Conservation (phyloP, 1,140 invertebrate genomes). For the Globodera rostochiensis region DNA sequence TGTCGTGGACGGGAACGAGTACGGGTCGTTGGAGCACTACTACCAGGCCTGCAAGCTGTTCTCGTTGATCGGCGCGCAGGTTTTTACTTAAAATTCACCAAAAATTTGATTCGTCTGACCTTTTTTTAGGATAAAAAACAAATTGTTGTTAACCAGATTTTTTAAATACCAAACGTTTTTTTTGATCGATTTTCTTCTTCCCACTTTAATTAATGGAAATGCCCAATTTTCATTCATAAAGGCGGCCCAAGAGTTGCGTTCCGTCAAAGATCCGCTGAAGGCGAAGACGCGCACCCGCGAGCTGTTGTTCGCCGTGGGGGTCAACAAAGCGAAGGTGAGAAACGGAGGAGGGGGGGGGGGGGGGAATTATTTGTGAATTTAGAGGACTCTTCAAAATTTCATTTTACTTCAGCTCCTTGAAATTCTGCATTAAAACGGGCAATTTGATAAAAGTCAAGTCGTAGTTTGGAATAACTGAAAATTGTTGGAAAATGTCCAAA, state of each 20-base stretch:
- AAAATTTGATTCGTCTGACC: background rate
- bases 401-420: too few species aligned
- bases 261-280: slow-evolving; percentile 39
- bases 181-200: too few species aligned
- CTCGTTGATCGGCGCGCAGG: slow-evolving; percentile 41
- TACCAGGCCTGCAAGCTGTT: slow-evolving; percentile 53
- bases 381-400: too few species aligned
- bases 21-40: slow-evolving; percentile 52
- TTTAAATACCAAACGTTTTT: too few species aligned
- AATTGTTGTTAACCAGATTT: too few species aligned
- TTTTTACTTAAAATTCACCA: background rate
- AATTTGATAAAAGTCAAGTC: background rate
- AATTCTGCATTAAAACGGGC: too few species aligned
- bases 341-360: too few species aligned
- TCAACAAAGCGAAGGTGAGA: slow-evolving; percentile 8
- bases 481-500: background rate
- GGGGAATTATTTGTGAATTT: too few species aligned
- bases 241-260: slow-evolving; percentile 31
- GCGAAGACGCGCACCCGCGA: slow-evolving; percentile 44
- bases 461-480: slow-evolving; percentile 1
- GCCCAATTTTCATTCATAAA: background rate
- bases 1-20: slow-evolving; percentile 35
- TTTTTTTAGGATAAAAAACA: background rate
- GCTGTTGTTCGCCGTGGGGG: slow-evolving; percentile 27
- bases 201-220: too few species aligned